Evolutionary conservation across 2,113 vertebrate genomes (phyloP).

Genomic region (Abramis brama): DNA sequence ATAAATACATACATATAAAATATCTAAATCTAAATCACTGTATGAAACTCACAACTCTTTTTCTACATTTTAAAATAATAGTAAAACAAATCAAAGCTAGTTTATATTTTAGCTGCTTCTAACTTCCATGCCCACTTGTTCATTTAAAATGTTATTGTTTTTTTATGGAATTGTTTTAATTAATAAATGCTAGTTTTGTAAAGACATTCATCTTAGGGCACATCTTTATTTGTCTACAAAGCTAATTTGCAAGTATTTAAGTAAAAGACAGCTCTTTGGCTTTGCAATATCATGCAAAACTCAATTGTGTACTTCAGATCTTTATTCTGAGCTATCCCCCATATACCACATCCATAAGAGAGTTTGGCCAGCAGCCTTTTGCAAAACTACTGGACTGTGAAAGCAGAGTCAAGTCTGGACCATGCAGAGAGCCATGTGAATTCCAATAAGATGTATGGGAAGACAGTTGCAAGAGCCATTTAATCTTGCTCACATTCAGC

Average conservation of each 20-base stretch:
- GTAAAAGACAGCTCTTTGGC: not conserved
- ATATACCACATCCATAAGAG: not conserved
- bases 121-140: too few species aligned
- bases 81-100: too few species aligned
- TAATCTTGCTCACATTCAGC: slow-evolving; percentile 67
- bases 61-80: too few species aligned
- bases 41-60: too few species aligned
- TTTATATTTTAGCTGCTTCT: too few species aligned
- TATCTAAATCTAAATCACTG: too few species aligned
- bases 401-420: slow-evolving; percentile 58
- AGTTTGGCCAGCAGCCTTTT: not conserved
- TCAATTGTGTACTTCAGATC: not conserved
- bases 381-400: slow-evolving; percentile 32
- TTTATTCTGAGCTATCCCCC: not conserved
- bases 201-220: not conserved
- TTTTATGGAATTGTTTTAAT: not conserved
- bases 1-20: too few species aligned
- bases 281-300: not conserved
- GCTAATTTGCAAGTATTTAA: not conserved
- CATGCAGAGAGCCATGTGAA: slow-evolving; percentile 55
- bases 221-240: not conserved
- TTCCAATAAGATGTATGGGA: slow-evolving; percentile 72
- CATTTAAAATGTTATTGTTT: not conserved
- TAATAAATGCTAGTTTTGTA: not conserved
- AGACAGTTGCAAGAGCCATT: slow-evolving; percentile 72